Evolutionary conservation across 2,797 vertebrate genomes (phyloP), one percentile per base, ranked within the genome.

Genomic region (Melanotaenia parkinsoni): DNA sequence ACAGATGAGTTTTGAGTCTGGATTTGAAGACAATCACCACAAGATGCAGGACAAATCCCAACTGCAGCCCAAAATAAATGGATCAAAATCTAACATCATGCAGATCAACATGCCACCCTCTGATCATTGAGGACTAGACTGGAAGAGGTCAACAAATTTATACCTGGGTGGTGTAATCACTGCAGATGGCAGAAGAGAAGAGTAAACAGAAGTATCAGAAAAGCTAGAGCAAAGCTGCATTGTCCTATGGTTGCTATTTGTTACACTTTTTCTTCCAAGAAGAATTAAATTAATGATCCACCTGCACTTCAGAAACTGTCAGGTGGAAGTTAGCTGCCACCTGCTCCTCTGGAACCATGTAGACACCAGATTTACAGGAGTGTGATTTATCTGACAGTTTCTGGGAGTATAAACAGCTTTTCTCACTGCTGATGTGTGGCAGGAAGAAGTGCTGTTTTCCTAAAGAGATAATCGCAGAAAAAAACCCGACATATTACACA

Each of bases 231-330:
- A 38, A 38, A 3, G 3, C 37, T 12, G 10, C 3, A 38, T 40
- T 43, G 40, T 43, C 40, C 18, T 3, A 28, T 28, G 18, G 4
- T 5, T 70, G 28, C 18, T 43, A 20, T 53, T 56, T 13, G 6
- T 28, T 50, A 10, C 43, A n/a, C 0, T 0, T 56, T 37, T 40
- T 74, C 16, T 10, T 50, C 38, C 1, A 1, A 59, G 43, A 71
- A 22, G 2, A 76, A 50, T 53, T 4, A 45, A 37, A 63, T 40
- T 0, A 45, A 40, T 13, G 33, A 62, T 43, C 38, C 63, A 13
- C 6, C 79, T 70, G 65, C 76, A 58, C n/a, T 58, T 0, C 65
- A 7, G 61, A 64, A 70, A 37, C 38, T 33, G 50, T 61, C 60
- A 68, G 40, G 8, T 40, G 32, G 43, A 0, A 12, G 11, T 1